Percentiles rank a stretch among this genome's conserved stretches.
These are phyloP conservation scores for Acanthopleura granulata DNA, from an alignment of 2,888 invertebrate genomes.

Conservation along the genomic window DNA sequence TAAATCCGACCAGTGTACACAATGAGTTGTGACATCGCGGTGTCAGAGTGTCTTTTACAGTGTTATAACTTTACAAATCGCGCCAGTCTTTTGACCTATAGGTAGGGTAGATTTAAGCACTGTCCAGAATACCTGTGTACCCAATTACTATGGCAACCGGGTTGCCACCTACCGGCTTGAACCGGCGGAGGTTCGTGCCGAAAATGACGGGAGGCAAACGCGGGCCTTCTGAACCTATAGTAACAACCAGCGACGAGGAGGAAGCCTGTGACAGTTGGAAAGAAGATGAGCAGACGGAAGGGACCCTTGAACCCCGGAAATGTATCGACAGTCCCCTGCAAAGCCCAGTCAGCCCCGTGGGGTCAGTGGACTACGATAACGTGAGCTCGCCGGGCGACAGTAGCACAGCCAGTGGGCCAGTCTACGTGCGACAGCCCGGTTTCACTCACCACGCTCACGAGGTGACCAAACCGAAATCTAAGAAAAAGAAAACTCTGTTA, in stretches of 20 bases:
- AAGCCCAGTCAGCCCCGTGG: neutral
- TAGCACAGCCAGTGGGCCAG: conserved; percentile 66
- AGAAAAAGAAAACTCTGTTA: conserved; percentile 56
- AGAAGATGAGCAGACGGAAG: neutral
- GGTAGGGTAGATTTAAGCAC: neutral
- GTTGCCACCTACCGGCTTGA: neutral
- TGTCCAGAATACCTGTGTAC: neutral
- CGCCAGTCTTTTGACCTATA: neutral
- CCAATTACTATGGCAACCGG: neutral
- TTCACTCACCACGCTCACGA: conserved; percentile 66
- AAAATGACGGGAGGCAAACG: conserved; percentile 52
- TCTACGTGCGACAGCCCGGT: conserved; percentile 64
- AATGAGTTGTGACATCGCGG: too few relatives aligned
- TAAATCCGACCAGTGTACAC: too few relatives aligned
- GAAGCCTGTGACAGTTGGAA: conserved; percentile 26
- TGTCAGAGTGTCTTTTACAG: too few relatives aligned
- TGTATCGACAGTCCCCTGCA: neutral
- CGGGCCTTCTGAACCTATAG: conserved; percentile 50
- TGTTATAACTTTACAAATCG: too few relatives aligned
- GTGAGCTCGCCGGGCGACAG: conserved; percentile 60
- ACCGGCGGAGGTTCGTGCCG: conserved; percentile 22
- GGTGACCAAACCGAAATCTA: conserved; percentile 45
- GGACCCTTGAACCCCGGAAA: neutral
- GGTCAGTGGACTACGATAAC: conserved; percentile 53
- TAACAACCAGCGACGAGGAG: conserved; percentile 51